Conservation (phyloP, 2,113 vertebrate species). For the Amazona vittata region DNA sequence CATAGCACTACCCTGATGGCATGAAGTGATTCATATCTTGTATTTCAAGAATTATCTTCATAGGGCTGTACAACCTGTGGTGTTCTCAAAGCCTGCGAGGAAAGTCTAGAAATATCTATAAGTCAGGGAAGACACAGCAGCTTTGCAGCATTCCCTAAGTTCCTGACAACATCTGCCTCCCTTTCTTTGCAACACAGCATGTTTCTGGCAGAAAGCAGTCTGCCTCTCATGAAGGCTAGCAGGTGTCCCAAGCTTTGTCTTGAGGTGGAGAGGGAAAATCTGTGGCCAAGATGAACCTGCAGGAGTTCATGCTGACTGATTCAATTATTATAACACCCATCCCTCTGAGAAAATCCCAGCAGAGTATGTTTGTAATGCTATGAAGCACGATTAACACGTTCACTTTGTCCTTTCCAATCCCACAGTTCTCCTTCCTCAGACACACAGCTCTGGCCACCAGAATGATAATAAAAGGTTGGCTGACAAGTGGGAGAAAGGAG, state of each 20-base stretch:
- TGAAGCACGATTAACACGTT: background rate
- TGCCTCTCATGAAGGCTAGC: fast-evolving
- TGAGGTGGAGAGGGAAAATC: background rate
- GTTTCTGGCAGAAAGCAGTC: background rate
- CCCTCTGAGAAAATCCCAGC: background rate
- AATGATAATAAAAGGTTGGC: background rate
- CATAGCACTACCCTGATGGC: fast-evolving
- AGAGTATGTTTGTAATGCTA: background rate
- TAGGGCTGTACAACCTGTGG: background rate
- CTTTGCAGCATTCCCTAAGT: background rate
- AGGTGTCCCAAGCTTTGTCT: background rate
- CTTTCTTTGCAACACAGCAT: background rate
- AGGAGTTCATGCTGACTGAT: background rate
- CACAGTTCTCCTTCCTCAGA: background rate
- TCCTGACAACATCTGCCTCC: background rate
- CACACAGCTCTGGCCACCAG: background rate
- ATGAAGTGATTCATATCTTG: background rate
- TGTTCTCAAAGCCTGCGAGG: background rate
- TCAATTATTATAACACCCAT: background rate
- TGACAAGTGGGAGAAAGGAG: background rate
- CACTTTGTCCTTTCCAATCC: background rate
- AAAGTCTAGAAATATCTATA: background rate
- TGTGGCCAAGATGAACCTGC: background rate
- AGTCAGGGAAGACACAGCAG: background rate
- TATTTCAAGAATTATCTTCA: background rate